These are phyloP conservation scores for Morinoia aosen DNA, from an alignment of 2,888 invertebrate genomes.

Conservation along the genomic window DNA sequence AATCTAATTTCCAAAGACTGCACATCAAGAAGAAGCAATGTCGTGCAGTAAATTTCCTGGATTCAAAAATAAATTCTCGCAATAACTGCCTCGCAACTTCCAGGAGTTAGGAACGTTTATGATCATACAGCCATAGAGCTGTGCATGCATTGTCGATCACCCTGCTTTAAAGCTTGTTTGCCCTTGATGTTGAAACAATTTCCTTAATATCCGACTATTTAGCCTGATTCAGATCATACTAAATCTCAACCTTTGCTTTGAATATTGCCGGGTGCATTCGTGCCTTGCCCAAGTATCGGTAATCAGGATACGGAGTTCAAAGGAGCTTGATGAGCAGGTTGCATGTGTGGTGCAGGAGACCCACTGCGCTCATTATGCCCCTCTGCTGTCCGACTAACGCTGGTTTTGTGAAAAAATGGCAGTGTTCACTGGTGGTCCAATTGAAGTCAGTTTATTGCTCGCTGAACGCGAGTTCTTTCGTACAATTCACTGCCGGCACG, in stretches of 20 bases:
- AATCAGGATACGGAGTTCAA: neutral
- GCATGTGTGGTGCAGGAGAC: neutral
- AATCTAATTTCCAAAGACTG: neutral
- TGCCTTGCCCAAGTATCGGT: neutral
- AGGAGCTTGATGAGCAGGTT: slow-evolving; percentile 12
- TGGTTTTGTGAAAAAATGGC: neutral
- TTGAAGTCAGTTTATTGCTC: neutral
- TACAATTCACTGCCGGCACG: neutral
- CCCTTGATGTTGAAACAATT: neutral
- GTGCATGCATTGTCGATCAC: neutral
- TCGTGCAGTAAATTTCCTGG: neutral
- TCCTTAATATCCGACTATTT: neutral
- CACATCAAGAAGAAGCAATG: neutral
- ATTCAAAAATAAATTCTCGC: neutral
- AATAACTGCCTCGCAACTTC: neutral
- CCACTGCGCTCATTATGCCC: neutral
- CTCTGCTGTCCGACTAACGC: neutral
- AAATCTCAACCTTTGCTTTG: neutral
- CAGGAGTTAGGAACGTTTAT: neutral
- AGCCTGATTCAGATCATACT: neutral
- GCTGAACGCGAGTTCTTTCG: neutral
- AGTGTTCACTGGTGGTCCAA: neutral
- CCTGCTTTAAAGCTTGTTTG: neutral
- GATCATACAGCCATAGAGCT: neutral
- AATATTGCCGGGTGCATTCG: slow-evolving; percentile 12